A percentile compares a stretch with the other conserved stretches of the same genome.
These are phyloP conservation scores for Anabas testudineus DNA, from an alignment of 2,797 vertebrate species.

Conservation along the genomic window DNA sequence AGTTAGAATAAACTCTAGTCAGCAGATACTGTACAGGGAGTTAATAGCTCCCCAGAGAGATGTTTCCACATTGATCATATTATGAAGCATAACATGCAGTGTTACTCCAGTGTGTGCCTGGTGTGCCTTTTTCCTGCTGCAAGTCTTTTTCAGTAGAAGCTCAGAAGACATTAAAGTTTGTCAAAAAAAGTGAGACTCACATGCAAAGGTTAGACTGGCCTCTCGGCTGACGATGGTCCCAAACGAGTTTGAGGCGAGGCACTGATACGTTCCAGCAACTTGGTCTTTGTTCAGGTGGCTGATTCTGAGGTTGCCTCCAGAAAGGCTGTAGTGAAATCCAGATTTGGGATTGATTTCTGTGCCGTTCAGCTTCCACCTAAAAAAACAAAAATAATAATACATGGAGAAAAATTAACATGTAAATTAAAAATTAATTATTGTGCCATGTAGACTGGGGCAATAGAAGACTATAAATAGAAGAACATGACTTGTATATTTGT, in stretches of 20 bases:
- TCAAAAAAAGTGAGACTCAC: conserved; percentile 84
- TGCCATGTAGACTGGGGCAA: background rate
- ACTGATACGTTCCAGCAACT: conserved; percentile 94
- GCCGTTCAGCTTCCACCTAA: conserved; percentile 96
- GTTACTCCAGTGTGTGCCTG: conserved; percentile 20
- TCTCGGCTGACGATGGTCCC: conserved; percentile 95
- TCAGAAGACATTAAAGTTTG: conserved; percentile 26
- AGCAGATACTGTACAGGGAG: conserved; percentile 23
- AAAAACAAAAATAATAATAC: conserved; percentile 8
- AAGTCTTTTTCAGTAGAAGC: conserved; percentile 6
- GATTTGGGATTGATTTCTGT: conserved; percentile 87
- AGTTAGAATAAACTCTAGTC: conserved; percentile 31
- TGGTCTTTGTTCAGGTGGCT: conserved; percentile 91
- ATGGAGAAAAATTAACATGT: conserved; percentile 25
- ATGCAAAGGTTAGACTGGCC: conserved; percentile 95
- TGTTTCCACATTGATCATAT: conserved; percentile 56
- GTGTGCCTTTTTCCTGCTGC: conserved; percentile 26
- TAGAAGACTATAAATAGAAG: conserved; percentile 19
- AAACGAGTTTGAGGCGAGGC: conserved; percentile 93
- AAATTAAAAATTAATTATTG: conserved; percentile 40
- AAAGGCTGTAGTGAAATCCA: conserved; percentile 92
- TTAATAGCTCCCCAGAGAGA: conserved; percentile 51
- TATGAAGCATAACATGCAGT: conserved; percentile 33
- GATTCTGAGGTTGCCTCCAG: conserved; percentile 95
- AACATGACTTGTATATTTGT: conserved; percentile 32